Evolutionary conservation across 2,888 invertebrate genomes (phyloP).

Genomic region (Philereme vetulata): DNA sequence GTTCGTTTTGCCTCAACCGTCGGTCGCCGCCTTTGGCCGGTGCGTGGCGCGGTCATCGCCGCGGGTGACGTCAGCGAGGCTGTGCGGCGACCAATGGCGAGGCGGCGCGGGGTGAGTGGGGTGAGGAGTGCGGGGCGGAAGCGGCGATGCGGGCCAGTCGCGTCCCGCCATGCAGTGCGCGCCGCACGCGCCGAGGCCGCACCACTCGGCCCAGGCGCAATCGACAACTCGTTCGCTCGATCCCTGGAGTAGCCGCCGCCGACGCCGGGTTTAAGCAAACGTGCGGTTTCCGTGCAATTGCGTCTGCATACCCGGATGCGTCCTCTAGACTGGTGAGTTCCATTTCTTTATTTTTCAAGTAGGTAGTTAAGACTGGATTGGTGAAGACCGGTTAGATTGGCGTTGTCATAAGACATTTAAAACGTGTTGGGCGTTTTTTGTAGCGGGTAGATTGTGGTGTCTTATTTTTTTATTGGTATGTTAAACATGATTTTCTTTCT

Average conservation of each 20-base stretch:
- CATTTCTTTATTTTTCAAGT: slow-evolving; percentile 12
- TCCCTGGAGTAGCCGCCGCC: slow-evolving; percentile 17
- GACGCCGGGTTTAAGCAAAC: slow-evolving; percentile 54
- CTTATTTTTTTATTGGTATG: background rate
- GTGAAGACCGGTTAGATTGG: slow-evolving; percentile 46
- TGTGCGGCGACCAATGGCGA: slow-evolving; percentile 64
- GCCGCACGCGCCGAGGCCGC: slow-evolving; percentile 54
- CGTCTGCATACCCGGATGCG: slow-evolving; percentile 46
- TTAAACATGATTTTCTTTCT: no score
- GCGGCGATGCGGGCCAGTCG: slow-evolving; percentile 62
- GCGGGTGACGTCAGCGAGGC: slow-evolving; percentile 68
- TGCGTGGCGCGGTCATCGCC: slow-evolving; percentile 49
- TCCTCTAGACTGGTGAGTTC: slow-evolving; percentile 56
- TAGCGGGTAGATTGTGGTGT: slow-evolving; percentile 6
- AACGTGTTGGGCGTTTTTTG: slow-evolving; percentile 1
- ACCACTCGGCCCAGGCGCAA: slow-evolving; percentile 52
- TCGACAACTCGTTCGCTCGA: slow-evolving; percentile 32
- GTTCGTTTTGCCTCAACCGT: slow-evolving; percentile 23
- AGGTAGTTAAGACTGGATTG: slow-evolving; percentile 28
- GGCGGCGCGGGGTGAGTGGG: slow-evolving; percentile 48
- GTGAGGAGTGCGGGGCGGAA: slow-evolving; percentile 43
- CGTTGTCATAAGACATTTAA: slow-evolving; percentile 3
- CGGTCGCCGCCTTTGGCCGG: slow-evolving; percentile 28
- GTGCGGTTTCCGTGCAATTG: slow-evolving; percentile 49
- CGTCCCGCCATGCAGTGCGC: slow-evolving; percentile 69